Evolutionary conservation across 2,797 vertebrate species (phyloP).

Genomic region (Artibeus lituratus): DNA sequence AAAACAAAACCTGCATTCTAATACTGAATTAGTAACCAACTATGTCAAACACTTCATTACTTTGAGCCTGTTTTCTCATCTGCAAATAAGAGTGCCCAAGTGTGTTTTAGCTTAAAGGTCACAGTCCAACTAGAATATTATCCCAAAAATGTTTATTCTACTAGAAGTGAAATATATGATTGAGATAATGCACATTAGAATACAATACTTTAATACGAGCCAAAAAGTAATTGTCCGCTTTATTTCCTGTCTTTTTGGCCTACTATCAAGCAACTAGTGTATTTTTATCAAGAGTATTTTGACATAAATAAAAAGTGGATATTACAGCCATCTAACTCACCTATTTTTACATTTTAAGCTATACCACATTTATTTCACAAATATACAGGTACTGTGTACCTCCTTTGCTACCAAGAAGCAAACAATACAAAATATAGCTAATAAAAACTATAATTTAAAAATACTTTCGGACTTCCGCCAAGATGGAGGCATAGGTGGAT

Average conservation of each 20-base stretch:
- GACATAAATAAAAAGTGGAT: background rate
- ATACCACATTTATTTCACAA: background rate
- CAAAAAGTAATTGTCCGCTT: background rate
- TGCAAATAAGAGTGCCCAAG: background rate
- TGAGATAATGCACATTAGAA: background rate
- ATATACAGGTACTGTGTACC: background rate
- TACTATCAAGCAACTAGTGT: background rate
- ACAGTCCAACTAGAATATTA: background rate
- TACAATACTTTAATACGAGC: background rate
- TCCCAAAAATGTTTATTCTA: background rate
- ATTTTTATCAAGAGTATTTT: background rate
- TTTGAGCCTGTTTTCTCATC: conserved; percentile 8
- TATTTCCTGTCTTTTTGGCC: background rate
- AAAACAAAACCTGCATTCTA: background rate
- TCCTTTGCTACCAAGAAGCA: too few species aligned
- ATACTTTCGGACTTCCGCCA: too few species aligned
- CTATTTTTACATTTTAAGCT: conserved; percentile 16
- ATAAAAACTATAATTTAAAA: too few species aligned
- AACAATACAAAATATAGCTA: too few species aligned
- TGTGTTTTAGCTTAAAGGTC: background rate
- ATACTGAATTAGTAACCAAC: background rate
- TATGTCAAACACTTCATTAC: background rate
- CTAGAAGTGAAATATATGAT: background rate
- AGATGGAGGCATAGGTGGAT: too few species aligned
- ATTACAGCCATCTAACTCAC: background rate